Conservation (phyloP, 2,113 vertebrate genomes). For the Upupa epops region DNA sequence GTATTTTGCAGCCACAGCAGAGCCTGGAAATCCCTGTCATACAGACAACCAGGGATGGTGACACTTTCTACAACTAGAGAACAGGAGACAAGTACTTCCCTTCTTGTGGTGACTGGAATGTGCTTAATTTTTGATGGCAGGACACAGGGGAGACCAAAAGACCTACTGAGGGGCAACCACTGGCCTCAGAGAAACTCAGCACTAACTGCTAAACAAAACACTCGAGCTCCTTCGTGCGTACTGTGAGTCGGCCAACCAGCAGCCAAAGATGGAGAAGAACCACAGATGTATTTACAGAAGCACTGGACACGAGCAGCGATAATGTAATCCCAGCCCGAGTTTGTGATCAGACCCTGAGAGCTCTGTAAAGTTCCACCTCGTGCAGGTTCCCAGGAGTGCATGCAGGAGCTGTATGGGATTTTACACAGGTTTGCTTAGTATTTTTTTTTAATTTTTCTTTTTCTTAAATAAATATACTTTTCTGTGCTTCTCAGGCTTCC, state of each 20-base stretch:
- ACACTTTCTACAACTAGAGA: not conserved
- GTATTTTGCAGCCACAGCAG: conserved; percentile 26
- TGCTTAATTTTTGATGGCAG: conserved; percentile 10
- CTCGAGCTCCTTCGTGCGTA: conserved; percentile 30
- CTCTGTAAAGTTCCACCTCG: conserved; percentile 2
- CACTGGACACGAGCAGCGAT: conserved; percentile 35
- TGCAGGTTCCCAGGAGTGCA: conserved; percentile 28
- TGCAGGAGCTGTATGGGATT: conserved; percentile 24
- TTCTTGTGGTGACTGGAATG: conserved; percentile 51
- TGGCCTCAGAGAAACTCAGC: conserved; percentile 48
- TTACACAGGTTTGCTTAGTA: not conserved
- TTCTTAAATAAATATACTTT: conserved; percentile 62
- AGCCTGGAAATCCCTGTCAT: conserved; percentile 1
- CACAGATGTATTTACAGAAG: conserved; percentile 51
- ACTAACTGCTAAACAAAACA: conserved; percentile 32
- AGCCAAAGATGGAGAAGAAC: conserved; percentile 46
- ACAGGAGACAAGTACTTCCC: conserved; percentile 5
- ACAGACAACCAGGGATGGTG: not conserved
- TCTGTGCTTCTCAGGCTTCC: conserved; percentile 72
- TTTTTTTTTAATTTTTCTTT: not conserved
- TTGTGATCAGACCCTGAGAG: conserved; percentile 1
- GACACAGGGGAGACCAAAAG: not conserved
- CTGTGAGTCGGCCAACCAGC: conserved; percentile 26
- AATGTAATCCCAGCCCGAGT: conserved; percentile 13
- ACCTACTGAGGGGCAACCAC: not conserved